Base-by-base conservation (phyloP, 1,140 invertebrate species). In the Nymphalis io region DNA sequence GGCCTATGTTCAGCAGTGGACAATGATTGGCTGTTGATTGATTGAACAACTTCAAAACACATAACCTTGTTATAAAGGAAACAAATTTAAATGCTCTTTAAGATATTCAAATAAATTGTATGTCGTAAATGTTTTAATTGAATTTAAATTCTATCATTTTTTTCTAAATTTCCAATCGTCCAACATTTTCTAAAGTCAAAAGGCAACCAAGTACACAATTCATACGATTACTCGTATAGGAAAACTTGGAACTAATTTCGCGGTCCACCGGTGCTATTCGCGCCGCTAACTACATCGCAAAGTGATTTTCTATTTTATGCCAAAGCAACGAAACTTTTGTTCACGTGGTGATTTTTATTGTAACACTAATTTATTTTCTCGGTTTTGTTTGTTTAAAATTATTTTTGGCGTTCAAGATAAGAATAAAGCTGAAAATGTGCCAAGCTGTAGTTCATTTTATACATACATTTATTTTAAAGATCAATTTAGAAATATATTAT, bases 171-270 rank as follows among this genome's bases (percentile, higher is more conserved):
- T 55, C 13, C 20, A 23, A 27, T 27, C 20, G 51, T 53, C 11
- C 48, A 27, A 55, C 20, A 55, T 42, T 48, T 46, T 62, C 60
- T 44, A 44, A 63, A 70, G 33, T 72, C 72, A 72, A 74, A 72
- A 60, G 64, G 44, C 64, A 81, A 77, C 75, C 70, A 46, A 74
- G 76, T 83, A 81, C 73, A 78, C 76, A 81, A 82, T 80, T 80
- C 79, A 83, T 81, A 80, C 78, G 74, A 73, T 81, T 80, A 79
- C 81, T 77, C 73, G 70, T 78, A 80, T 83, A 82, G 81, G 82
- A 81, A 83, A 88, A 87, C 78, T 83, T 82, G 74, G 74, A 87
- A 85, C 84, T 87, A 87, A 89, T 89, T 89, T 89, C 81, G 69
- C 84, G 85, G 83, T 85, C 81, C 84, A 89, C 67, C 82, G 87